A percentile compares a stretch with the other conserved stretches of the same genome.
These are phyloP conservation scores for Stenotaenia linearis DNA, from an alignment of 2,888 invertebrate species.

Conservation along the genomic window DNA sequence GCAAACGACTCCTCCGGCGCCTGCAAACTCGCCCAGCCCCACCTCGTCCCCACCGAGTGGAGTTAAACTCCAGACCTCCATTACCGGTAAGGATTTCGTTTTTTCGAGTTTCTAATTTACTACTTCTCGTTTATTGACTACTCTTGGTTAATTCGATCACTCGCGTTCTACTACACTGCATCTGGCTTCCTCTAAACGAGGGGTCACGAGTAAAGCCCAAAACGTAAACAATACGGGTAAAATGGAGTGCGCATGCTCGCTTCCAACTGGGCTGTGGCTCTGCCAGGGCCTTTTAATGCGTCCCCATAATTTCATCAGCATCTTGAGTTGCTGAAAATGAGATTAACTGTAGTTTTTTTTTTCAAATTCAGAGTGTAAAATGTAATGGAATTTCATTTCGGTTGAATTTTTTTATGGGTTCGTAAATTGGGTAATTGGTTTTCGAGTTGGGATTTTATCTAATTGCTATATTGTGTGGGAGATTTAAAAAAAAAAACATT, in stretches of 20 bases:
- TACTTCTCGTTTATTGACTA: not conserved
- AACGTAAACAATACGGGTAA: not conserved
- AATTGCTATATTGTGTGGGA: not conserved
- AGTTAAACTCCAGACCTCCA: not conserved
- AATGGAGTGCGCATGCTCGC: slow-evolving; percentile 17
- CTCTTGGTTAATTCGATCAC: not conserved
- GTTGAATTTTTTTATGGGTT: not conserved
- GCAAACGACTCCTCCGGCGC: not conserved
- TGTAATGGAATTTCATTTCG: not conserved
- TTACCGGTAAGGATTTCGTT: not conserved
- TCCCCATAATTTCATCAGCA: slow-evolving; percentile 3
- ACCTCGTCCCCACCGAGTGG: not conserved
- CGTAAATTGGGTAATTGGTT: not conserved
- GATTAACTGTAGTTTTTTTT: not conserved
- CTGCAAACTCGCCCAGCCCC: not conserved
- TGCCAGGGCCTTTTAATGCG: slow-evolving; percentile 11
- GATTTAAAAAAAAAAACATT: too few relatives aligned
- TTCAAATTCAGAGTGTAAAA: not conserved
- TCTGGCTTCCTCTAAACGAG: too few relatives aligned
- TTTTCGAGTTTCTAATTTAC: not conserved
- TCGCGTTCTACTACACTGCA: too few relatives aligned
- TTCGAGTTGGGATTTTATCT: not conserved
- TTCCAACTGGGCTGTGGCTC: slow-evolving; percentile 8
- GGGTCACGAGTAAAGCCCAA: not conserved
- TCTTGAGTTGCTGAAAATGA: not conserved